Base-by-base conservation (phyloP, 2,888 invertebrate genomes). In the Drosophila suboccidentalis region DNA sequence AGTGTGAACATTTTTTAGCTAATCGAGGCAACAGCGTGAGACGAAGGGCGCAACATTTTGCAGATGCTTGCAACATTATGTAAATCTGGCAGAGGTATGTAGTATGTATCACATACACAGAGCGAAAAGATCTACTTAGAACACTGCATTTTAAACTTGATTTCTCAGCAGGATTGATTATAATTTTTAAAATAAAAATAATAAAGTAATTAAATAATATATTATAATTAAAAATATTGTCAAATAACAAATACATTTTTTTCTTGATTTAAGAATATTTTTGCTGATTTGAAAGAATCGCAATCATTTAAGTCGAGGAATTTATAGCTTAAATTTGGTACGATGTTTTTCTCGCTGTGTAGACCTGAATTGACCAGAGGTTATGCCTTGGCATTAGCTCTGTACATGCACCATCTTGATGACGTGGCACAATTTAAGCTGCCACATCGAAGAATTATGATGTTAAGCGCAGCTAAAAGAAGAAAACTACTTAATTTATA, bases 401-500 rank as follows among this genome's bases (percentile, higher is more conserved):
- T 26, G 26, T 5, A 5, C 51, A 58, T 49, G 49, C 29, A 19
- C 68, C 49, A 60, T 55, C 60, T 64, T 55, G 68, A 73, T 80
- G 87, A 84, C 75, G 65, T 73, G 87, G 78, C 89, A 80, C 69
- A 71, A 82, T 85, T 85, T 43, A 60, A 58, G 85, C 78, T 49
- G 64, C 53, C 57, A 68, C 41, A 61, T 49, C 68, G 69, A 68
- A 66, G 67, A 88, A 87, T 84, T 87, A 89, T 84, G 89, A 81
- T 84, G 89, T 84, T 84, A 78, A 74, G 84, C 76, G 73, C 63
- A 66, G 67, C 85, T 70, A 64, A 68, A 68, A 34, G 81, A 74
- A 57, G 81, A 78, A 65, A 81, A 74, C 79, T 87, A 79, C 84
- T 85, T 87, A 89, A 89, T 89, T 89, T 81, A 68, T 79, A 81